phyloP scores from a whole-genome alignment of 2,888 invertebrate genomes.

The Drosophila demipolita region DNA sequence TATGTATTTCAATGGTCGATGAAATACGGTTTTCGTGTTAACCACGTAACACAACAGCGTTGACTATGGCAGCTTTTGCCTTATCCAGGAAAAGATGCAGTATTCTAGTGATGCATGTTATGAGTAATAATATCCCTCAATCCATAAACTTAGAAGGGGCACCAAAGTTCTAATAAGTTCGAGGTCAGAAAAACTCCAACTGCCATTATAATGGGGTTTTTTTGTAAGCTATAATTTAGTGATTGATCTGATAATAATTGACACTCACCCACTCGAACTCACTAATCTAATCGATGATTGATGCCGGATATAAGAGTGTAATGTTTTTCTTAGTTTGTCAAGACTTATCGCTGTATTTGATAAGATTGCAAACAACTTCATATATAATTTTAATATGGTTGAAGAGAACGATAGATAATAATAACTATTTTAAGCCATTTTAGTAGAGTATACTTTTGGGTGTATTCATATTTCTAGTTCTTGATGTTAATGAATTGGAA shows the following conservation, averaged over 20 bases:
- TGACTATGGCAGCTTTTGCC: too few relatives aligned
- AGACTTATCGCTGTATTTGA: constrained; percentile 2
- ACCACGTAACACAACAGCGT: too few relatives aligned
- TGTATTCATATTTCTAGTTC: not conserved
- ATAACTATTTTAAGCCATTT: not conserved
- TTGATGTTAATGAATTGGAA: not conserved
- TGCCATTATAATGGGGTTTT: not conserved
- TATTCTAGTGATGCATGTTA: too few relatives aligned
- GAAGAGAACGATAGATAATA: not conserved
- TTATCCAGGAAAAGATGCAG: too few relatives aligned
- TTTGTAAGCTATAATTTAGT: not conserved
- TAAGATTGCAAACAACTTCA: constrained; percentile 23
- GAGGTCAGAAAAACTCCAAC: too few relatives aligned
- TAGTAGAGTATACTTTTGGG: constrained; percentile 51
- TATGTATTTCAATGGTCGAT: too few relatives aligned
- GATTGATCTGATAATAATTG: not conserved
- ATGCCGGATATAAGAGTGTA: not conserved
- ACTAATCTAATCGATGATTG: not conserved
- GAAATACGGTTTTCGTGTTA: too few relatives aligned
- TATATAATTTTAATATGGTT: not conserved
- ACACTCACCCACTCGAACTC: not conserved
- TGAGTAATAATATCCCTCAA: too few relatives aligned
- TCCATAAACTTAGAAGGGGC: too few relatives aligned
- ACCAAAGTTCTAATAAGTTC: too few relatives aligned
- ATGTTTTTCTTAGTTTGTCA: not conserved